A percentile compares a stretch with the other conserved stretches of the same genome.
phyloP scores from a whole-genome alignment of 2,113 vertebrate genomes.

The Protobothrops flavoviridis region DNA sequence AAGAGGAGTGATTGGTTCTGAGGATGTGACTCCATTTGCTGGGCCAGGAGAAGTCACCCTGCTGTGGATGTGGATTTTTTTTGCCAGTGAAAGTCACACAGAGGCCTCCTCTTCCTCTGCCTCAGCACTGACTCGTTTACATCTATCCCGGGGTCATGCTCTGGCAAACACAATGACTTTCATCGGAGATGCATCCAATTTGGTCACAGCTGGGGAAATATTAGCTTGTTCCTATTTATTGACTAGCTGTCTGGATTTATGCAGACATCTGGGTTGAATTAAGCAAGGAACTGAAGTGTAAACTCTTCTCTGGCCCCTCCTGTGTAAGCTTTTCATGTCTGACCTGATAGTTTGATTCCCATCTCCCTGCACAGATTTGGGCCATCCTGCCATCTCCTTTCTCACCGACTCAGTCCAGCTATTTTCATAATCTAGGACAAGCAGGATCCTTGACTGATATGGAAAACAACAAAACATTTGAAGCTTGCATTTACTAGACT shows the following conservation, averaged over 20 bases:
- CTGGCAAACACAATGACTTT: slow-evolving; percentile 3
- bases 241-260: slow-evolving; percentile 29
- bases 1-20: not conserved
- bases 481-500: not conserved
- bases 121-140: not conserved
- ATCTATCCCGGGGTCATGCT: not conserved
- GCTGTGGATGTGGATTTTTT: not conserved
- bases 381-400: not conserved
- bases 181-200: not conserved
- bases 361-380: not conserved
- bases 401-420: not conserved
- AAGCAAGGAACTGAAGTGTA: slow-evolving; percentile 14
- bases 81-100: not conserved
- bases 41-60: not conserved
- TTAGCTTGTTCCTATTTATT: slow-evolving; percentile 18
- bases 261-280: slow-evolving; percentile 19
- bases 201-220: slow-evolving; percentile 15
- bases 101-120: not conserved
- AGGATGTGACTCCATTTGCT: not conserved
- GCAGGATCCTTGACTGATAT: not conserved
- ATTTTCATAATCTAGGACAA: not conserved
- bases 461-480: not conserved
- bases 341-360: not conserved
- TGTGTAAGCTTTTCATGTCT: not conserved
- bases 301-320: not conserved